Conservation (phyloP, 2,888 invertebrate genomes). For the Macaria notata region DNA sequence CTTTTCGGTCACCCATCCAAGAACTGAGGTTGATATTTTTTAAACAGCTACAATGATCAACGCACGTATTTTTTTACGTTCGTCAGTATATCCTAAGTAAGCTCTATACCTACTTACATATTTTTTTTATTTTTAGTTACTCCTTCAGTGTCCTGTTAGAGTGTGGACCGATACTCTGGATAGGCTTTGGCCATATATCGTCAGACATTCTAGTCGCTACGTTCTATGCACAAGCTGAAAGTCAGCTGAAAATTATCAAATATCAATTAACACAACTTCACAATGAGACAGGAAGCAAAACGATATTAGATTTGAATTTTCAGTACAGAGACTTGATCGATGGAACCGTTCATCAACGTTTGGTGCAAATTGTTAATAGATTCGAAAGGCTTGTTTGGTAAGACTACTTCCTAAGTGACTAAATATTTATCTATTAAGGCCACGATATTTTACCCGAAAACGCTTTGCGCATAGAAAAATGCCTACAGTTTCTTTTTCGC, state of each 20-base stretch:
- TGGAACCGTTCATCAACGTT: not conserved
- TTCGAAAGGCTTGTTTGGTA: slow-evolving; percentile 7
- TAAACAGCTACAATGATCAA: no score
- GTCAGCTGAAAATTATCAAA: slow-evolving; percentile 8
- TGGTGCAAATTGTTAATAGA: slow-evolving; percentile 1
- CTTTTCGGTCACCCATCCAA: no score
- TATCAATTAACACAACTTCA: not conserved
- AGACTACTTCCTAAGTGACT: not conserved
- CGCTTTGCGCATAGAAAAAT: no score
- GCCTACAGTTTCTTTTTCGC: no score
- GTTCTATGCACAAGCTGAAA: slow-evolving; percentile 6
- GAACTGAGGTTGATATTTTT: no score
- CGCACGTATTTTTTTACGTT: no score
- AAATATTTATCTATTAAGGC: no score
- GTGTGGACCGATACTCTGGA: slow-evolving; percentile 1
- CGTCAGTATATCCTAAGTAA: no score
- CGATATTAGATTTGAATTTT: not conserved
- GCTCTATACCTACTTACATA: no score
- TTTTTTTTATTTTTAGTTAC: not conserved
- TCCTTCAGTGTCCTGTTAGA: not conserved
- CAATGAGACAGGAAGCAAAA: not conserved
- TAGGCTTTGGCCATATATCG: slow-evolving; percentile 1
- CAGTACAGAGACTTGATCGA: not conserved
- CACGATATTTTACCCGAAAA: no score
- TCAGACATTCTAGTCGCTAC: slow-evolving; percentile 3